Conservation (phyloP, 2,113 vertebrate species). For the Dipodomys spectabilis region DNA sequence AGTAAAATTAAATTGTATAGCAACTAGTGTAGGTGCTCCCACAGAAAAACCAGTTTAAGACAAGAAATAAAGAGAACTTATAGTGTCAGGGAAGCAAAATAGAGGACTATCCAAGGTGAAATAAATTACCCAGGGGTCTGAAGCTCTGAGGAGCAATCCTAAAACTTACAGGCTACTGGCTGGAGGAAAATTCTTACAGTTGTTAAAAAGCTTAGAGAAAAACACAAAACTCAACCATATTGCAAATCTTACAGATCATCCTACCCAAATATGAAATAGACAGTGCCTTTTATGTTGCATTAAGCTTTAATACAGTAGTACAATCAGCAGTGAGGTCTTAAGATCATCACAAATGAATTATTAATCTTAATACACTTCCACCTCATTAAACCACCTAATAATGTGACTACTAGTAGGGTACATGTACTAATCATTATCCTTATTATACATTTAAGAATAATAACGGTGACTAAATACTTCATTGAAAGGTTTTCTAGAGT, state of each 20-base stretch:
- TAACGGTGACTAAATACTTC: constrained; percentile 68
- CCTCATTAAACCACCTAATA: constrained; percentile 79
- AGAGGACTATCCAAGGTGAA: neutral
- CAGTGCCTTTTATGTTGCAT: constrained; percentile 48
- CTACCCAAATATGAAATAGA: constrained; percentile 24
- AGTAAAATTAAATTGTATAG: constrained; percentile 37
- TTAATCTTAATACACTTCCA: constrained; percentile 80
- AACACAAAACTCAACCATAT: constrained; percentile 40
- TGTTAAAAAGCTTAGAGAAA: constrained; percentile 24
- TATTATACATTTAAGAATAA: constrained; percentile 74
- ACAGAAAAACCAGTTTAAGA: neutral
- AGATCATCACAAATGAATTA: constrained; percentile 73
- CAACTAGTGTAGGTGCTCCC: neutral
- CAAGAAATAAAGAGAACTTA: neutral
- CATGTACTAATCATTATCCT: constrained; percentile 75
- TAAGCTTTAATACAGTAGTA: constrained; percentile 67
- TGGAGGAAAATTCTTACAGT: constrained; percentile 26
- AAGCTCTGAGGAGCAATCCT: neutral
- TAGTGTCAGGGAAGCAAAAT: neutral
- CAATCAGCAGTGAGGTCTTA: constrained; percentile 64
- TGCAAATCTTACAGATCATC: constrained; percentile 44
- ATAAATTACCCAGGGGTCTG: neutral
- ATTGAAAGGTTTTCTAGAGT: constrained; percentile 73
- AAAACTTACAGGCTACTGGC: neutral
- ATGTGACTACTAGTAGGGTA: constrained; percentile 55